Conservation (phyloP, 2,113 vertebrate genomes). For the Manacus vitellinus region DNA sequence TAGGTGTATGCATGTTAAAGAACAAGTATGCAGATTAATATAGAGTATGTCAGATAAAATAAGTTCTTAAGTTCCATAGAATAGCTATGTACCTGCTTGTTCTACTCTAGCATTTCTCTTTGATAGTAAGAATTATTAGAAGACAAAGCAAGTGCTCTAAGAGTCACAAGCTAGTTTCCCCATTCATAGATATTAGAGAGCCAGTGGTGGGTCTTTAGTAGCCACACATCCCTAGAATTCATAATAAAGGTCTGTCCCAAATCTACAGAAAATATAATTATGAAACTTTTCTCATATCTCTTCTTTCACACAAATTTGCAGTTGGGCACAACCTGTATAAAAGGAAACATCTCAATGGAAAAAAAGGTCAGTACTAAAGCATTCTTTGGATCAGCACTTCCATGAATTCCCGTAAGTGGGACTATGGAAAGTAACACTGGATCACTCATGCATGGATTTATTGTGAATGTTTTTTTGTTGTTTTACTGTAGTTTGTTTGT, state of each 20-base stretch:
- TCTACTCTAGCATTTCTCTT: not conserved
- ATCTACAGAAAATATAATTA: not conserved
- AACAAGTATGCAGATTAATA: not conserved
- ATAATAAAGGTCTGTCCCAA: not conserved
- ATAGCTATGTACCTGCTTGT: not conserved
- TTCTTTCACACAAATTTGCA: not conserved
- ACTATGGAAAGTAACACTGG: not conserved
- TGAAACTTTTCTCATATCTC: not conserved
- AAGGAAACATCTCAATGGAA: not conserved
- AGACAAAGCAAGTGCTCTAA: not conserved
- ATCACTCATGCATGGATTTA: not conserved
- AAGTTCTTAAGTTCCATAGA: not conserved
- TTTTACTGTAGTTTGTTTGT: not conserved
- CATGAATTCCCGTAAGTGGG: not conserved
- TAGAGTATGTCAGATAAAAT: not conserved
- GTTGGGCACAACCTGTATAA: not conserved
- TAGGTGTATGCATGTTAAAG: not conserved
- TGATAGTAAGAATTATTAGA: not conserved
- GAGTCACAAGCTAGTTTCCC: fast-evolving
- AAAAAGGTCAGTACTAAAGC: not conserved
- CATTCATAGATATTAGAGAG: not conserved
- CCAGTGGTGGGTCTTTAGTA: not conserved
- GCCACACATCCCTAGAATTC: not conserved
- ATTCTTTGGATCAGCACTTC: not conserved
- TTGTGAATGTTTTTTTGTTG: not conserved